These are phyloP conservation scores for Rhyacichthys aspro DNA, from an alignment of 2,797 vertebrate species.

Conservation along the genomic window DNA sequence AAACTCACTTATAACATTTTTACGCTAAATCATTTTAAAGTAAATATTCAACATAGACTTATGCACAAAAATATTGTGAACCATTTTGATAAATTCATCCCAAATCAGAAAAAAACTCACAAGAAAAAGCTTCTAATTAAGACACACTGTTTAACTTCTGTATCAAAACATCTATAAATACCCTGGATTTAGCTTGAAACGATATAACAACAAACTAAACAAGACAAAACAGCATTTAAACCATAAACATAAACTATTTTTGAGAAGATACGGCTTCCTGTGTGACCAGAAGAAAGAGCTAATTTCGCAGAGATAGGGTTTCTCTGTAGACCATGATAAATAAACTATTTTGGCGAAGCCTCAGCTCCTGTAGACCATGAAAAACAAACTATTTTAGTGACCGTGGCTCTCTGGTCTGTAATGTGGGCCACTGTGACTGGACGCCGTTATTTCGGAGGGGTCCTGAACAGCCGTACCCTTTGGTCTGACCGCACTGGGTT, in stretches of 20 bases:
- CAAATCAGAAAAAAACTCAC: too few relatives aligned
- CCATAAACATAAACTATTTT: background rate
- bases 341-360: background rate
- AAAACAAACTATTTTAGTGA: background rate
- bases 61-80: too few relatives aligned
- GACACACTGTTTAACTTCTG: too few relatives aligned
- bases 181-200: too few relatives aligned
- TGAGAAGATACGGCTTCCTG: background rate
- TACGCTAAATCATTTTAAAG: too few relatives aligned
- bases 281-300: conserved; percentile 3
- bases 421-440: conserved; percentile 2
- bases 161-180: too few relatives aligned
- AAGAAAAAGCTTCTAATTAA: too few relatives aligned
- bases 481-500: conserved; percentile 29
- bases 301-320: background rate
- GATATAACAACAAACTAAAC: too few relatives aligned
- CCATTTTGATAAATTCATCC: too few relatives aligned
- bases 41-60: too few relatives aligned
- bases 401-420: background rate
- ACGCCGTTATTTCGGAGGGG: conserved; percentile 33
- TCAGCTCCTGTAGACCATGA: conserved; percentile 4
- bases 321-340: background rate
- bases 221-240: background rate
- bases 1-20: too few relatives aligned
- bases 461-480: conserved; percentile 26